Conservation (phyloP, 2,888 invertebrate genomes). For the Xestia xanthographa region DNA sequence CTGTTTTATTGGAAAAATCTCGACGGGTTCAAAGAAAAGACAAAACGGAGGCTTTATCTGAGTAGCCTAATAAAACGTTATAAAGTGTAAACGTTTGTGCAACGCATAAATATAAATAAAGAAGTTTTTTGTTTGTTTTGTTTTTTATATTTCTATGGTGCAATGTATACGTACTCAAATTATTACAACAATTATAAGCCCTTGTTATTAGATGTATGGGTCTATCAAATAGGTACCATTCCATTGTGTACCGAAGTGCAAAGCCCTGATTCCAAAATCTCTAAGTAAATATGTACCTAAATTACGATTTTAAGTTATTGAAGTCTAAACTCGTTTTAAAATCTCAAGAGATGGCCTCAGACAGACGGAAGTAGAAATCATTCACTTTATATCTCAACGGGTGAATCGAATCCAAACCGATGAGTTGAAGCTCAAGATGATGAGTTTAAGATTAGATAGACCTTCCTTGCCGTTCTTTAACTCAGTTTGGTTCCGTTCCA, state of each 20-base stretch:
- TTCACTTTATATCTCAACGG: conserved; percentile 33
- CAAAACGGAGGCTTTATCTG: not conserved
- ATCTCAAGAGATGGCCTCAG: conserved; percentile 19
- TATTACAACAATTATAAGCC: too few species aligned
- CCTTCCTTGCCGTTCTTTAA: not conserved
- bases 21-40: not conserved
- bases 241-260: not conserved
- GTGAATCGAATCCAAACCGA: conserved; percentile 27
- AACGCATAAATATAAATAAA: too few species aligned
- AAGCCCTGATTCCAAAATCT: too few species aligned
- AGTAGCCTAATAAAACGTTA: not conserved
- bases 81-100: not conserved
- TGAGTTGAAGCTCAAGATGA: conserved; percentile 30
- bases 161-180: not conserved
- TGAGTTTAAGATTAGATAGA: conserved; percentile 31
- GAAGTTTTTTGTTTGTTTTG: too few species aligned
- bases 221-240: too few species aligned
- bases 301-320: too few species aligned
- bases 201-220: too few species aligned
- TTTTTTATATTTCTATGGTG: too few species aligned
- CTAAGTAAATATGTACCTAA: too few species aligned
- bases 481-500: conserved; percentile 22
- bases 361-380: conserved; percentile 30
- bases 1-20: conserved; percentile 48
- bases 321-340: not conserved